A percentile compares a stretch with the other conserved stretches of the same genome.
Conservation (phyloP, 2,113 vertebrate species). For the Myocastor coypus region DNA sequence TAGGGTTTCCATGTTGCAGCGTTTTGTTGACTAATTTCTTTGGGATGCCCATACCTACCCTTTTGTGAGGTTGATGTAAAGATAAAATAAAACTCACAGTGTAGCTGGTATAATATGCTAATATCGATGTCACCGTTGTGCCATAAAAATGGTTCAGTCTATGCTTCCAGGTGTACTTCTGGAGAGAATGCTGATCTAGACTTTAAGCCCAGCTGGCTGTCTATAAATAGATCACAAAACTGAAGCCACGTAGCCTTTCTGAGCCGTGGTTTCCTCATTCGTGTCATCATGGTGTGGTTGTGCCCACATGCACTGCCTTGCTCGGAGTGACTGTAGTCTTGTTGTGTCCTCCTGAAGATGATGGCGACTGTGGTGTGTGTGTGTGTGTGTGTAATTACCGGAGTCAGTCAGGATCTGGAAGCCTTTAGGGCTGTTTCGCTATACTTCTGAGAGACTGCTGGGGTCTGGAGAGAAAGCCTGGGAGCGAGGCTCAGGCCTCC, state of each 20-base stretch:
- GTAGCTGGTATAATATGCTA: neutral
- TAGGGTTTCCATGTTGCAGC: neutral
- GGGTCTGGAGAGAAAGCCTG: neutral
- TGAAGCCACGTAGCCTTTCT: neutral
- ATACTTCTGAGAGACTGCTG: too few relatives aligned
- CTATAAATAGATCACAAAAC: neutral
- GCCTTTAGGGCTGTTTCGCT: neutral
- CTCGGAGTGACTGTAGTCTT: neutral
- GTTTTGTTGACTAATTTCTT: neutral
- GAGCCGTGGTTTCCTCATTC: neutral
- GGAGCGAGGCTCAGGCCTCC: neutral
- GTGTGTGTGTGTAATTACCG: neutral
- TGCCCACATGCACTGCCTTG: too few relatives aligned
- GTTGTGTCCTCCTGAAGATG: neutral
- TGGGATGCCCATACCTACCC: neutral
- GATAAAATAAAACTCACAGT: accelerated
- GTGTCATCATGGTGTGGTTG: neutral
- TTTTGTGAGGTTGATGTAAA: neutral
- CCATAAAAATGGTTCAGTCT: neutral
- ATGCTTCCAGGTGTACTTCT: neutral
- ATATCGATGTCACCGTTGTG: neutral
- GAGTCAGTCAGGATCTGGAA: neutral
- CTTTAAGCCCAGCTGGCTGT: neutral
- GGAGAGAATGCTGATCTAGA: neutral
- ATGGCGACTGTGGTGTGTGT: neutral